Percentiles rank a stretch among this genome's conserved stretches.
These are phyloP conservation scores for Argynnis bischoffii DNA, from an alignment of 2,888 invertebrate genomes.

Conservation along the genomic window DNA sequence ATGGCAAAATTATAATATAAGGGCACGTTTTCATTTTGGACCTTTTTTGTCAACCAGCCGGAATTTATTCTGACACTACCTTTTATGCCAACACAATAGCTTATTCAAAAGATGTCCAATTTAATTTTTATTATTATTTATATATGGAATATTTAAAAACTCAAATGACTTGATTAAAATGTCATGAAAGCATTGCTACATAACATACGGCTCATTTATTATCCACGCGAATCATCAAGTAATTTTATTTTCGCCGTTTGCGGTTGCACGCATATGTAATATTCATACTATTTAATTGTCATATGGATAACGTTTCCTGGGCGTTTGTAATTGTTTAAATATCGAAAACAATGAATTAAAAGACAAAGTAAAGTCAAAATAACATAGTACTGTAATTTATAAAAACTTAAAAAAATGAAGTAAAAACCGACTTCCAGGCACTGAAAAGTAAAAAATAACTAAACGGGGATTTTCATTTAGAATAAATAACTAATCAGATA, in stretches of 20 bases:
- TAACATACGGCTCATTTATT: constrained; percentile 26
- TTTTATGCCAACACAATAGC: constrained; percentile 35
- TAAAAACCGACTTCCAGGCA: too few relatives aligned
- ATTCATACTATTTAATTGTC: constrained; percentile 8
- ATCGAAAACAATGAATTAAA: neutral
- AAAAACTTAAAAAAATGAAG: too few relatives aligned
- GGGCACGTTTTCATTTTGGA: constrained; percentile 19
- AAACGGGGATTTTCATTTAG: too few relatives aligned
- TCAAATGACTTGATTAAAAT: constrained; percentile 34
- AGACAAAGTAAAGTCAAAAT: neutral
- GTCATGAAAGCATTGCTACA: constrained; percentile 32
- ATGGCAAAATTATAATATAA: constrained; percentile 29
- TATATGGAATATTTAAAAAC: constrained; percentile 19
- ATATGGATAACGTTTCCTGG: constrained; percentile 11
- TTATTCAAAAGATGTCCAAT: constrained; percentile 16
- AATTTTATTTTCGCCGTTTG: constrained; percentile 25
- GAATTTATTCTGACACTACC: constrained; percentile 27
- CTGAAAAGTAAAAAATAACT: too few relatives aligned
- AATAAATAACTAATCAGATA: too few relatives aligned
- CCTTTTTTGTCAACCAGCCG: constrained; percentile 29
- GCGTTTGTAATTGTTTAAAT: constrained; percentile 1
- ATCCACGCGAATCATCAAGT: constrained; percentile 25
- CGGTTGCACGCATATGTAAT: constrained; percentile 19
- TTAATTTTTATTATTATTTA: constrained; percentile 12
- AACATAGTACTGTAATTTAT: too few relatives aligned